These are phyloP conservation scores for Acanthornis magna DNA, from an alignment of 2,797 vertebrate species.

Conservation along the genomic window DNA sequence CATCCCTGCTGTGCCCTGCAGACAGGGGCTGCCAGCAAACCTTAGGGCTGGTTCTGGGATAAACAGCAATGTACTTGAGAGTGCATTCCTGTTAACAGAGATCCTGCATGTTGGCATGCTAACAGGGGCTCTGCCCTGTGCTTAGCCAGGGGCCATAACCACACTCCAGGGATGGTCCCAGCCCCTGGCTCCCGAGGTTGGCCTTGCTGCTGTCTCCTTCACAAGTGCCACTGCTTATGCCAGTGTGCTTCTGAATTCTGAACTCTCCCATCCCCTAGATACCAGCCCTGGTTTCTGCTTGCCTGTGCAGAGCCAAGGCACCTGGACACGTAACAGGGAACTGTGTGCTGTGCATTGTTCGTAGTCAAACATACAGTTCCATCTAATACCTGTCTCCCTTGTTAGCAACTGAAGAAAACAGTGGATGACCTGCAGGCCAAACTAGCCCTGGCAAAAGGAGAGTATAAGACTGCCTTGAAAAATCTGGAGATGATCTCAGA, in stretches of 20 bases:
- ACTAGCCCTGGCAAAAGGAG: conserved; percentile 87
- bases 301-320: not conserved
- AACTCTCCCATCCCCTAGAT: not conserved
- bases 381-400: not conserved
- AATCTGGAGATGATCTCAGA: conserved; percentile 96
- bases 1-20: not conserved
- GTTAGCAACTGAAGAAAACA: conserved; percentile 90
- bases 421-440: conserved; percentile 93
- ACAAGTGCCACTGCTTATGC: not conserved
- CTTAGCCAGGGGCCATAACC: not conserved
- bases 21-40: not conserved
- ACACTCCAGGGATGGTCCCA: not conserved
- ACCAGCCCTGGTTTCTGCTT: not conserved
- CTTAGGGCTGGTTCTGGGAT: not conserved
- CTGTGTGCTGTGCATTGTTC: rapidly evolving
- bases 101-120: rapidly evolving
- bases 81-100: not conserved
- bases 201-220: not conserved
- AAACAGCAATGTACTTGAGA: not conserved
- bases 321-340: rapidly evolving
- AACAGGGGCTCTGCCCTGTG: not conserved
- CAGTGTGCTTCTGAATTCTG: not conserved
- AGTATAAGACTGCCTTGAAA: conserved; percentile 90
- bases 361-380: not conserved
- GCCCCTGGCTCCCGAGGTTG: rapidly evolving